phyloP scores from a whole-genome alignment of 2,888 invertebrate genomes.

The Eupithecia pulchellata region DNA sequence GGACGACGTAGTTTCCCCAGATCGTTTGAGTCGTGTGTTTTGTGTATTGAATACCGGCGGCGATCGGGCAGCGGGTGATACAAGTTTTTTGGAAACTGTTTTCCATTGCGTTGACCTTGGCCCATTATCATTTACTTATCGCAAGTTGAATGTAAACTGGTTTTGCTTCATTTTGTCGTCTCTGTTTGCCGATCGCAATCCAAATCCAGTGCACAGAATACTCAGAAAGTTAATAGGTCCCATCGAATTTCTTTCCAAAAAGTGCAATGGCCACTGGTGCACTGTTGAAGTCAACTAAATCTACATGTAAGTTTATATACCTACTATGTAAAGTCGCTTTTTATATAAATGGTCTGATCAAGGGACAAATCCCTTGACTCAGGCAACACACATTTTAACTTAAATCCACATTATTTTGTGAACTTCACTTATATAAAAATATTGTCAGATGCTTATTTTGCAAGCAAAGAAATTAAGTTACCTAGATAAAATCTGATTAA shows the following conservation, averaged over 20 bases:
- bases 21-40: neutral
- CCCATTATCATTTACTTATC: slow-evolving; percentile 65
- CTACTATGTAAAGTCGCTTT: neutral
- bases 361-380: neutral
- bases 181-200: slow-evolving; percentile 40
- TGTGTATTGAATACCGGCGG: neutral
- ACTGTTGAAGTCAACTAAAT: slow-evolving; percentile 65
- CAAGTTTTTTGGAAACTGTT: slow-evolving; percentile 38
- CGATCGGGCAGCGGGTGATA: neutral
- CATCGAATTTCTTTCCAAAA: neutral
- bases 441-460: too few species aligned
- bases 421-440: neutral
- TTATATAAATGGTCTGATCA: neutral
- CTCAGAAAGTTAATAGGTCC: neutral
- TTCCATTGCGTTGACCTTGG: slow-evolving; percentile 59
- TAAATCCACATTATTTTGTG: neutral
- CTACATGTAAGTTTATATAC: slow-evolving; percentile 61
- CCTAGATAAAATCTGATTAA: too few species aligned
- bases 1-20: neutral
- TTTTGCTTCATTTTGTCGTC: slow-evolving; percentile 46
- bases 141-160: slow-evolving; percentile 57
- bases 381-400: neutral
- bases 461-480: too few species aligned
- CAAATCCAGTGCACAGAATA: slow-evolving; percentile 9
- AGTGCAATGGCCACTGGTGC: slow-evolving; percentile 65